phyloP scores from a whole-genome alignment of 2,797 vertebrate species.

The Choloepus didactylus region DNA sequence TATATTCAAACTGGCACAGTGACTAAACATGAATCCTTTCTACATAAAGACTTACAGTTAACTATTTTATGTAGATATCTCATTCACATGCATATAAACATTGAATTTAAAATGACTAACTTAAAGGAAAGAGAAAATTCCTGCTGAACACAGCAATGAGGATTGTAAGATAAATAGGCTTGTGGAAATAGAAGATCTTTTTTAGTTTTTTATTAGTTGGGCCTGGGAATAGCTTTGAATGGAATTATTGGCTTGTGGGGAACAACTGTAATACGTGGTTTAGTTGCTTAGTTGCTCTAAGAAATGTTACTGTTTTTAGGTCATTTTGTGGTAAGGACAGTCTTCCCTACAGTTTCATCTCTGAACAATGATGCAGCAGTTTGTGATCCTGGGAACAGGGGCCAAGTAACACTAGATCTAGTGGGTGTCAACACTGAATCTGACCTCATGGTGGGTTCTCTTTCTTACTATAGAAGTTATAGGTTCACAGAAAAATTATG shows the following conservation, averaged over 20 bases:
- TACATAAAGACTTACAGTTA: neutral
- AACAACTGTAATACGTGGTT: neutral
- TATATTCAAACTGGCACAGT: neutral
- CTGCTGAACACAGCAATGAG: neutral
- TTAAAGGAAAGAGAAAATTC: constrained; percentile 5
- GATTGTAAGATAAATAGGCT: neutral
- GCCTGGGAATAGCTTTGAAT: neutral
- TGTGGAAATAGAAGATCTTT: constrained; percentile 24
- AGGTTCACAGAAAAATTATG: too few relatives aligned
- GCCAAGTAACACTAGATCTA: neutral
- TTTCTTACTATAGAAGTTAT: neutral
- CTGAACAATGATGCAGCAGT: neutral
- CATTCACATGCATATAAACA: constrained; percentile 17
- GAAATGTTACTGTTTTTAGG: constrained; percentile 32
- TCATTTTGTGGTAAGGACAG: constrained; percentile 21
- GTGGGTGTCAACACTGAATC: neutral
- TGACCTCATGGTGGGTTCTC: neutral
- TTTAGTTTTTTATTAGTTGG: constrained; percentile 8
- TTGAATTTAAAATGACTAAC: constrained; percentile 5
- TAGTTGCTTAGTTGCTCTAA: neutral
- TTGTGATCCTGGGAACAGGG: neutral
- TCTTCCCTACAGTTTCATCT: constrained; percentile 18
- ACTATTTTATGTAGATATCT: neutral
- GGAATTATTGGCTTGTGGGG: constrained; percentile 13
- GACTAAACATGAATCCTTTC: neutral